A percentile compares a stretch with the other conserved stretches of the same genome.
Conservation (phyloP, 1,140 invertebrate genomes). For the Bathynomus jamesi region DNA sequence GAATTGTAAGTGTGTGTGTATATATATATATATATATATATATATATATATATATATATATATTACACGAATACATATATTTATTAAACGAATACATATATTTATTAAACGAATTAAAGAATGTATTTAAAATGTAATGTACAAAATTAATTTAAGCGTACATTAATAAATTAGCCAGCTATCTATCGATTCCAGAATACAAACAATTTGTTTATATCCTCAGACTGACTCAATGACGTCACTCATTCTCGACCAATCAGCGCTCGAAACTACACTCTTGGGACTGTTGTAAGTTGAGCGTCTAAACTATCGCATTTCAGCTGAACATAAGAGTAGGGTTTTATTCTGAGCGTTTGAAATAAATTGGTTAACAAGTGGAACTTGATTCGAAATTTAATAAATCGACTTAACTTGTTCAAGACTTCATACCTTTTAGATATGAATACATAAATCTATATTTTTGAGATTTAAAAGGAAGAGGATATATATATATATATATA, state of each 20-base stretch:
- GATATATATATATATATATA: no score
- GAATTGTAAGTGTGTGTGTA: not conserved
- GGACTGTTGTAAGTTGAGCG: not conserved
- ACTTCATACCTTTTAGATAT: no score
- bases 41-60: conserved; percentile 12
- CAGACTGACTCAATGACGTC: not conserved
- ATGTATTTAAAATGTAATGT: no score
- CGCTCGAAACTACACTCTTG: not conserved
- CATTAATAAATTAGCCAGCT: no score
- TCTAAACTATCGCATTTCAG: not conserved
- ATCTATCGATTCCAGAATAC: no score
- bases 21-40: conserved; percentile 5
- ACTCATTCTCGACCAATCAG: not conserved
- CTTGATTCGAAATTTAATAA: not conserved
- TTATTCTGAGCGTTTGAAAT: not conserved
- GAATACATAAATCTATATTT: no score
- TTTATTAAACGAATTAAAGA: no score
- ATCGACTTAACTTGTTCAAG: no score
- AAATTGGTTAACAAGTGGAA: conserved; percentile 1
- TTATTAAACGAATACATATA: conserved; percentile 3
- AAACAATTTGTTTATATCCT: no score
- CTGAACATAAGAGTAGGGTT: not conserved
- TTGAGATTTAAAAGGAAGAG: no score
- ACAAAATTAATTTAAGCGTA: no score
- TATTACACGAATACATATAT: not conserved